Conservation (phyloP, 2,797 vertebrate genomes). For the Molossus alvarezi region DNA sequence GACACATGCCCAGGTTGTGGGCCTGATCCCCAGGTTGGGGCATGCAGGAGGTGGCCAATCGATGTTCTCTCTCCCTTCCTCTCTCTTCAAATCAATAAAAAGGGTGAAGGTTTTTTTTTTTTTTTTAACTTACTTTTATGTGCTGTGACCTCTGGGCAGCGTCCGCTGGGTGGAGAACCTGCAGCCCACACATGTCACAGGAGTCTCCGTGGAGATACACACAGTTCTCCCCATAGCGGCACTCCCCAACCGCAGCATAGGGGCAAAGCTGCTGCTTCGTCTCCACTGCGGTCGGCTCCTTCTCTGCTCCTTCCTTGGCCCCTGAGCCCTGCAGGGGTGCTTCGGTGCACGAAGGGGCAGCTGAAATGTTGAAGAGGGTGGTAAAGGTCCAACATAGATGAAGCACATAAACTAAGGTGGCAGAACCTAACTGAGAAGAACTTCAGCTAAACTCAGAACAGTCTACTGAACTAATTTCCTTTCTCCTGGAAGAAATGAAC, state of each 20-base stretch:
- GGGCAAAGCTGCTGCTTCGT: conserved; percentile 97
- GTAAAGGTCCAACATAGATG: conserved; percentile 55
- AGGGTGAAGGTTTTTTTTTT: too few species aligned
- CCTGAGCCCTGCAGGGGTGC: conserved; percentile 89
- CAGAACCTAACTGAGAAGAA: background rate
- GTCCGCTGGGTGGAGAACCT: conserved; percentile 97
- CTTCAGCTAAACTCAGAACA: background rate
- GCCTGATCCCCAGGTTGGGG: background rate
- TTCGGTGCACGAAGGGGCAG: conserved; percentile 89
- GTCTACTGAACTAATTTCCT: background rate
- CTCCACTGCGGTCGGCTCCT: conserved; percentile 91
- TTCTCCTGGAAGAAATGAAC: background rate
- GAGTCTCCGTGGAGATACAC: conserved; percentile 98
- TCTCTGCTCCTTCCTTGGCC: conserved; percentile 93
- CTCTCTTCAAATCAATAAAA: too few species aligned
- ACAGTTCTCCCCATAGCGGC: conserved; percentile 98
- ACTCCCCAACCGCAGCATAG: conserved; percentile 97
- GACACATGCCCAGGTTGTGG: background rate
- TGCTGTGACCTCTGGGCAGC: conserved; percentile 96
- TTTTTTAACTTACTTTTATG: conserved; percentile 93
- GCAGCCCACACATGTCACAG: conserved; percentile 98
- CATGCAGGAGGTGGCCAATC: background rate
- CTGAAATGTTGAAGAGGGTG: conserved; percentile 80
- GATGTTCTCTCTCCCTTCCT: background rate
- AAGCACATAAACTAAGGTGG: background rate